A percentile compares a stretch with the other conserved stretches of the same genome.
phyloP scores from a whole-genome alignment of 2,113 vertebrate genomes.

The Capreolus pygargus region DNA sequence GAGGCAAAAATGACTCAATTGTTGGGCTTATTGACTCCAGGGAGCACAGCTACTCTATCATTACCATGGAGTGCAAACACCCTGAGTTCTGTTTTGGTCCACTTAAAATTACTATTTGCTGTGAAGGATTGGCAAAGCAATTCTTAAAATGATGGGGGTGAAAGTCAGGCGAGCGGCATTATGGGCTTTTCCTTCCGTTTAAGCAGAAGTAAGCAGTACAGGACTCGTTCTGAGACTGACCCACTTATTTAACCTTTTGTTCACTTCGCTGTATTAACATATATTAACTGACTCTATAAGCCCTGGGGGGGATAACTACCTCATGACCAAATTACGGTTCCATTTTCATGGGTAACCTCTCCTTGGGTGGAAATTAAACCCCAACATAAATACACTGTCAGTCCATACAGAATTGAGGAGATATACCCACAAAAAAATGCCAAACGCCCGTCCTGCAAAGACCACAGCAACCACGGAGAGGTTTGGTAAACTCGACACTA shows the following conservation, averaged over 20 bases:
- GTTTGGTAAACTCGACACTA: conserved; percentile 47
- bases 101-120: conserved; percentile 86
- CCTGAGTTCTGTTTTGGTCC: conserved; percentile 74
- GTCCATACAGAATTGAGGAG: conserved; percentile 61
- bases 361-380: conserved; percentile 74
- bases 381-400: conserved; percentile 65
- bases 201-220: conserved; percentile 66
- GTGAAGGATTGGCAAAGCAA: conserved; percentile 81
- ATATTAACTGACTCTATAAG: conserved; percentile 77
- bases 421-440: conserved; percentile 47
- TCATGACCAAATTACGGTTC: conserved; percentile 65
- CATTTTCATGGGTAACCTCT: conserved; percentile 78
- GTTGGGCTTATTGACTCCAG: conserved; percentile 81
- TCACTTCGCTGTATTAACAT: conserved; percentile 79
- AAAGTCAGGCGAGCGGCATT: conserved; percentile 77
- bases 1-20: conserved; percentile 77
- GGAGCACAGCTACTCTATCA: conserved; percentile 79
- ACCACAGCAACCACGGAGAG: conserved; percentile 55
- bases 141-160: conserved; percentile 83
- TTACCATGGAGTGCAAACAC: conserved; percentile 81
- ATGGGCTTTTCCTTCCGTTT: conserved; percentile 77
- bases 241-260: conserved; percentile 77
- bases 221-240: conserved; percentile 63
- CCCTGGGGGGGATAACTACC: conserved; percentile 67
- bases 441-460: neutral